Base-by-base conservation (phyloP, 2,888 invertebrate genomes). In the Anthophora plumipes region DNA sequence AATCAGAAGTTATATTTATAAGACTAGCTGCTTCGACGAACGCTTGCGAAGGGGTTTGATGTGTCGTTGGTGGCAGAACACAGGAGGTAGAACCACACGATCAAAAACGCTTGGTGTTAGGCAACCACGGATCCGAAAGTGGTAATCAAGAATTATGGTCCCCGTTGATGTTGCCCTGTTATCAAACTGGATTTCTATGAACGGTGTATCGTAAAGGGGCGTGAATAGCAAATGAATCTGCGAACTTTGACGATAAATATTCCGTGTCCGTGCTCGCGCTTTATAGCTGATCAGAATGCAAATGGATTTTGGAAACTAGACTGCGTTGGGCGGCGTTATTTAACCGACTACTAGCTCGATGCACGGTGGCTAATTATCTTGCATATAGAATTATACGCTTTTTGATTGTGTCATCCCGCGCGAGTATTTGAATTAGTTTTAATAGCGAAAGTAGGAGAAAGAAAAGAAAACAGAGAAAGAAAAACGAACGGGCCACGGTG, bases 301-400 rank as follows among this genome's bases (percentile, higher is more conserved):
- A 80, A 61, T 67, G 66, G 57, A 55, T 71, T 55, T 72, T 43
- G 43, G 76, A 57, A 73, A 72, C 72, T 76, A 25, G 57, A 57
- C 63, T 64, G 57, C 43, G 25, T 22, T n/a, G 63, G 31, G 54
- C 14, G 2, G 69, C 43, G 43, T 64, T 72, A 72, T 55, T 37
- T 17, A 37, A 1, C 12, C 20, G 31, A 17, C 41, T 25, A 22
- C 43, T n/a, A 11, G 43, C 8, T 41, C 20, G 7, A 1, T 22
- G 37, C 11, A 41, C 41, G 4, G 12, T 31, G 41, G 14, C 43
- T 54, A 71, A 71, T 71, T 69, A 48, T 69, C 46, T 48, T 7
- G 14, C 22, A 20, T 57, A 46, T 14, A 57, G 7, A 22, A 12
- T 22, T 12, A 14, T 8, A 25, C 25, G 8, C 22, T 39, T 9